Conservation (phyloP, 1,140 invertebrate species). For the Drosophila ogumai region DNA sequence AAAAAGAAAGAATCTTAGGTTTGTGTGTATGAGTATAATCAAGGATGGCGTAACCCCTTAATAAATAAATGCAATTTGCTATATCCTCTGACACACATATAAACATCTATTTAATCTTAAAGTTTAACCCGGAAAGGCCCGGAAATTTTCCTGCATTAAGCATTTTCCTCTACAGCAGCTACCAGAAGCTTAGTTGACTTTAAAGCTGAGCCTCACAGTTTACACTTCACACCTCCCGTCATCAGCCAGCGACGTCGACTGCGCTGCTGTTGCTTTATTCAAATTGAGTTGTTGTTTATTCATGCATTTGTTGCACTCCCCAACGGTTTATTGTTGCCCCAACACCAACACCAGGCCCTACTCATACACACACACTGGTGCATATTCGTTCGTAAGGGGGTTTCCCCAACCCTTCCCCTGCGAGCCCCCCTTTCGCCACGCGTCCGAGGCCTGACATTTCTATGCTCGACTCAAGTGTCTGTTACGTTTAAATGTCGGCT, state of each 20-base stretch:
- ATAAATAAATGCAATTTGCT: too few species aligned
- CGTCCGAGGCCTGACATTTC: slow-evolving; percentile 60
- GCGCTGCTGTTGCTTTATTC: slow-evolving; percentile 69
- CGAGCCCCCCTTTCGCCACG: not conserved
- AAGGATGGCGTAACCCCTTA: too few species aligned
- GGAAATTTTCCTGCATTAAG: not conserved
- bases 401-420: not conserved
- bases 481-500: slow-evolving; percentile 74
- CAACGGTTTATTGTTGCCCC: slow-evolving; percentile 64
- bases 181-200: slow-evolving; percentile 17
- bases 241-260: slow-evolving; percentile 1
- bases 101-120: not conserved
- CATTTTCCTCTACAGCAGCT: not conserved
- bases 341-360: slow-evolving; percentile 26
- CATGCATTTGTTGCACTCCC: slow-evolving; percentile 81
- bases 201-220: slow-evolving; percentile 31
- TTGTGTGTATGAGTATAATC: too few species aligned
- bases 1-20: too few species aligned
- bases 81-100: too few species aligned
- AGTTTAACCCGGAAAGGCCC: not conserved
- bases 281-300: slow-evolving; percentile 82
- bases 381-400: not conserved
- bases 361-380: not conserved
- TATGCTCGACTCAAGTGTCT: slow-evolving; percentile 76
- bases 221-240: slow-evolving; percentile 7